These are phyloP conservation scores for Zaprionus gabonicus DNA, from an alignment of 1,140 invertebrate genomes.

Conservation along the genomic window DNA sequence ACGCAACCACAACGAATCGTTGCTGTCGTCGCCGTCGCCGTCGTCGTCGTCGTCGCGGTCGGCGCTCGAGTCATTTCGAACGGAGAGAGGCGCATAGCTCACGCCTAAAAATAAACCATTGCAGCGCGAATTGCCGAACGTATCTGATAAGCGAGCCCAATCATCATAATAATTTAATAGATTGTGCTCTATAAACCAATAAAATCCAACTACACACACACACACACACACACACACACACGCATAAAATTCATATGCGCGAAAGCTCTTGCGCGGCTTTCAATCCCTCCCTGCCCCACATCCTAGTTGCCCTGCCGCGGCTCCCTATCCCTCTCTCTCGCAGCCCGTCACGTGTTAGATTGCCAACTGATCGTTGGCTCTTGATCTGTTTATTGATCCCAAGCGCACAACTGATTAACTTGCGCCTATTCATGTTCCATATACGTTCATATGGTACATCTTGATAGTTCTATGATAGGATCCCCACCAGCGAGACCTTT, in stretches of 20 bases:
- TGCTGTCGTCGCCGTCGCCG: slow-evolving; percentile 1
- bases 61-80: slow-evolving; percentile 16
- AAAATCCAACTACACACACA: slow-evolving; percentile 34
- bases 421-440: not conserved
- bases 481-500: not conserved
- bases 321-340: slow-evolving; percentile 1
- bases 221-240: no score
- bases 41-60: slow-evolving; percentile 1
- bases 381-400: slow-evolving; percentile 34
- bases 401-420: slow-evolving; percentile 9
- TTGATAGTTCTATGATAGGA: not conserved
- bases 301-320: no score
- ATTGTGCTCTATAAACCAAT: slow-evolving; percentile 69
- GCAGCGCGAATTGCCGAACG: slow-evolving; percentile 45
- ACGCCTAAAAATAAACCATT: slow-evolving; percentile 73
- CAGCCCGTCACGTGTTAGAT: slow-evolving; percentile 24
- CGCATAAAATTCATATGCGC: slow-evolving; percentile 6
- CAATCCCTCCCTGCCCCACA: not conserved
- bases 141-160: slow-evolving; percentile 73
- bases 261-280: not conserved
- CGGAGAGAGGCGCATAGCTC: slow-evolving; percentile 57
- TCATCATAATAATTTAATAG: slow-evolving; percentile 78
- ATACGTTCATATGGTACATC: not conserved
- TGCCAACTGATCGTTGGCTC: slow-evolving; percentile 24
- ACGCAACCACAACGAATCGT: slow-evolving; percentile 14